Conservation (phyloP, 2,797 vertebrate species). For the Lithobates sylvaticus region DNA sequence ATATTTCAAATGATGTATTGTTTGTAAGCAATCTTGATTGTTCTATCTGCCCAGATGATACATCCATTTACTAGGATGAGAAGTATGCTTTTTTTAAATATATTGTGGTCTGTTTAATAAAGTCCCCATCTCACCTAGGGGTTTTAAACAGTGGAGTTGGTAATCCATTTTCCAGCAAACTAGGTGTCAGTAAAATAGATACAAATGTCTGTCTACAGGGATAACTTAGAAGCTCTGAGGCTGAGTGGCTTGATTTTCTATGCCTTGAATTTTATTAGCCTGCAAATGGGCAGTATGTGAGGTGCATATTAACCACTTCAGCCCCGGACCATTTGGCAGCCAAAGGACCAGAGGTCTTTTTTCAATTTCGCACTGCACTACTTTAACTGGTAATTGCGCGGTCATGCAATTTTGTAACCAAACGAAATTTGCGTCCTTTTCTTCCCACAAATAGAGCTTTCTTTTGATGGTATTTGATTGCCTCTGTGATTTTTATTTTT, state of each 20-base stretch:
- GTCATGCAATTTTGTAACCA: no score
- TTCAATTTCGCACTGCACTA: no score
- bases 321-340: no score
- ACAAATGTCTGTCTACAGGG: conserved; percentile 1
- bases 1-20: not conserved
- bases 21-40: not conserved
- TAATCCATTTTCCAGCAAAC: conserved; percentile 23
- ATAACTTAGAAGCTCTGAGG: not conserved
- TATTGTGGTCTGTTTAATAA: conserved; percentile 1
- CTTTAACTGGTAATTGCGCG: no score
- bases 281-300: conserved; percentile 8
- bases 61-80: not conserved
- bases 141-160: not conserved
- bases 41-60: not conserved
- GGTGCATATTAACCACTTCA: conserved; percentile 15
- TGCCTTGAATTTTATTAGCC: not conserved
- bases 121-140: not conserved
- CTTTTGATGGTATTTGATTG: no score
- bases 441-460: no score
- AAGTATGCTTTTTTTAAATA: not conserved
- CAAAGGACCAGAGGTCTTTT: no score
- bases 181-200: conserved; percentile 14
- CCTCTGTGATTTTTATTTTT: no score
- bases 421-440: no score
- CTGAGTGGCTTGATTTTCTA: not conserved